phyloP scores from a whole-genome alignment of 30 jellyfish, hydroid and myxozoan genomes.

The Catostylus mosaicus region DNA sequence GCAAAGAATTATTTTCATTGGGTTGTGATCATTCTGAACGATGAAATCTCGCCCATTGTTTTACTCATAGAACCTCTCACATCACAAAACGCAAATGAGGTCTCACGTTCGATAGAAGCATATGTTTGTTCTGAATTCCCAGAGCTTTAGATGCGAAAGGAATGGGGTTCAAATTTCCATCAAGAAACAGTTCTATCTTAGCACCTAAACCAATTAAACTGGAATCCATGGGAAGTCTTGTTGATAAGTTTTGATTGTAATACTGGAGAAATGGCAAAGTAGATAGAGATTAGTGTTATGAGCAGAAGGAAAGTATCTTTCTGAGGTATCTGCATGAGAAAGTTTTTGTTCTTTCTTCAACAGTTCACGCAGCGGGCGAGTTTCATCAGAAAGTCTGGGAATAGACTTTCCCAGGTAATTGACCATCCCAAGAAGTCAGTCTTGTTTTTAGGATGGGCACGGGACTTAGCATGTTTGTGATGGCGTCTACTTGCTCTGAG shows the following conservation, averaged over 20 bases:
- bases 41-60: no score
- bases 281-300: conserved; percentile 13
- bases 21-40: no score
- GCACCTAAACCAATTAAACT: conserved; percentile 56
- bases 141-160: no score
- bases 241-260: conserved; percentile 40
- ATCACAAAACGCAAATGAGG: no score
- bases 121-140: no score
- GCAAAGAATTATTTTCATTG: conserved; percentile 23
- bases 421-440: conserved; percentile 61
- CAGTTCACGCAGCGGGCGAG: conserved; percentile 23
- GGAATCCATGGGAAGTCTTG: conserved; percentile 41
- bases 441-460: conserved; percentile 39
- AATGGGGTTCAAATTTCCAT: no score
- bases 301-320: no score
- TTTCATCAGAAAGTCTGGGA: conserved; percentile 42
- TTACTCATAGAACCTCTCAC: no score
- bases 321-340: conserved; percentile 30
- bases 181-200: conserved; percentile 26
- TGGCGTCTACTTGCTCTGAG: conserved; percentile 42
- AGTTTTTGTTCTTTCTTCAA: conserved; percentile 29
- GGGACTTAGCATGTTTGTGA: conserved; percentile 49
- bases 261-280: conserved; percentile 35
- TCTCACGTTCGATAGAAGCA: no score
- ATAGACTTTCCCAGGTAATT: conserved; percentile 54